These are phyloP conservation scores for Neodon shergylaensis DNA, from an alignment of 2,113 vertebrate species.

Conservation along the genomic window DNA sequence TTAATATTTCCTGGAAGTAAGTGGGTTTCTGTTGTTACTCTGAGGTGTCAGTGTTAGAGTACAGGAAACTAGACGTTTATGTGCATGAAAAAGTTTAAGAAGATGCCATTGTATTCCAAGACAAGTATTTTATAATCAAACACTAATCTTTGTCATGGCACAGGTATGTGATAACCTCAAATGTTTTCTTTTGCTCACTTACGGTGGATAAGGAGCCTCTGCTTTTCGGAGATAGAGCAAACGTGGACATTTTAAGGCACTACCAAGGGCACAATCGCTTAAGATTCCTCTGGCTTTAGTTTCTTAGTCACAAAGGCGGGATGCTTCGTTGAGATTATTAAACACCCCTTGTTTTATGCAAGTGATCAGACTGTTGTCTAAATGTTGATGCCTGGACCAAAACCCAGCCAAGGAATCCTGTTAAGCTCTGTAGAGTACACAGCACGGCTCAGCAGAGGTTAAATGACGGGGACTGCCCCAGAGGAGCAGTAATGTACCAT, in stretches of 20 bases:
- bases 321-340: neutral
- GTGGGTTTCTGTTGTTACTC: slow-evolving; percentile 10
- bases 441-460: slow-evolving; percentile 54
- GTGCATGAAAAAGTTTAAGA: slow-evolving; percentile 19
- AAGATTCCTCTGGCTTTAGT: neutral
- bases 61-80: neutral
- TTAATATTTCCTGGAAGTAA: neutral
- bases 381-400: slow-evolving; percentile 30
- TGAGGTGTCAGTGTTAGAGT: neutral
- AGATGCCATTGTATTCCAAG: slow-evolving; percentile 5
- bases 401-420: neutral
- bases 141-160: neutral
- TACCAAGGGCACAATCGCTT: neutral
- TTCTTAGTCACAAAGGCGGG: neutral
- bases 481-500: slow-evolving; percentile 71
- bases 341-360: slow-evolving; percentile 17
- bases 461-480: slow-evolving; percentile 67
- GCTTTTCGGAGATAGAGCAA: slow-evolving; percentile 23
- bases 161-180: neutral
- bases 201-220: neutral
- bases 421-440: slow-evolving; percentile 54
- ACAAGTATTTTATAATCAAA: neutral
- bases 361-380: neutral
- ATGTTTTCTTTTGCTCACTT: slow-evolving; percentile 1
- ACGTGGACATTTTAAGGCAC: neutral